Evolutionary conservation across 2,113 vertebrate genomes (phyloP).

Genomic region (Pedetes capensis): DNA sequence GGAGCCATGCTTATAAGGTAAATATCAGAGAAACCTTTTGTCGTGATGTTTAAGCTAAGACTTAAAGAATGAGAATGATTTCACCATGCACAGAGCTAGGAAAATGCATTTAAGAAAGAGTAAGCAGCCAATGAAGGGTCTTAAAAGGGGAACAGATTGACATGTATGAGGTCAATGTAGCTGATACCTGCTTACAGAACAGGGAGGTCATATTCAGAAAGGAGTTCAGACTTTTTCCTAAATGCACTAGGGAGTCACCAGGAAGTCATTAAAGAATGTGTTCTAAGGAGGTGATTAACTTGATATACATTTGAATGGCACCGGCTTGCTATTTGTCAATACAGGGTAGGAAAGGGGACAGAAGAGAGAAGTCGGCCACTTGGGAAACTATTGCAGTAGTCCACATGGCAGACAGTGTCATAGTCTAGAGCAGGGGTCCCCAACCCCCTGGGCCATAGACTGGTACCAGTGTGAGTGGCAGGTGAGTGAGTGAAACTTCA

Average conservation of each 20-base stretch:
- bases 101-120: slow-evolving; percentile 1
- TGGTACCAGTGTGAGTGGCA: too few relatives aligned
- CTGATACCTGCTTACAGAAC: not conserved
- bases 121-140: not conserved
- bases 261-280: not conserved
- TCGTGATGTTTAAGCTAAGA: not conserved
- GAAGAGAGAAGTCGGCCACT: not conserved
- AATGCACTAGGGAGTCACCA: not conserved
- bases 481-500: too few relatives aligned
- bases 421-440: too few relatives aligned
- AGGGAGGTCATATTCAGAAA: not conserved
- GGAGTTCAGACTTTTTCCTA: not conserved
- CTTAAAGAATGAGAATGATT: slow-evolving; percentile 9
- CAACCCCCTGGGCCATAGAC: too few relatives aligned
- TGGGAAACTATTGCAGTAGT: not conserved
- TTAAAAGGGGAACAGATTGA: not conserved
- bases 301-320: not conserved
- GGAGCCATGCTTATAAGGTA: not conserved
- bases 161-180: not conserved
- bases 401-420: not conserved
- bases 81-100: not conserved
- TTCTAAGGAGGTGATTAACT: not conserved
- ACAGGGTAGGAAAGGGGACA: not conserved
- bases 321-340: not conserved
- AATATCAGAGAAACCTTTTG: not conserved